These are phyloP conservation scores for Atta colombica DNA, from an alignment of 1,140 invertebrate genomes.

Conservation along the genomic window DNA sequence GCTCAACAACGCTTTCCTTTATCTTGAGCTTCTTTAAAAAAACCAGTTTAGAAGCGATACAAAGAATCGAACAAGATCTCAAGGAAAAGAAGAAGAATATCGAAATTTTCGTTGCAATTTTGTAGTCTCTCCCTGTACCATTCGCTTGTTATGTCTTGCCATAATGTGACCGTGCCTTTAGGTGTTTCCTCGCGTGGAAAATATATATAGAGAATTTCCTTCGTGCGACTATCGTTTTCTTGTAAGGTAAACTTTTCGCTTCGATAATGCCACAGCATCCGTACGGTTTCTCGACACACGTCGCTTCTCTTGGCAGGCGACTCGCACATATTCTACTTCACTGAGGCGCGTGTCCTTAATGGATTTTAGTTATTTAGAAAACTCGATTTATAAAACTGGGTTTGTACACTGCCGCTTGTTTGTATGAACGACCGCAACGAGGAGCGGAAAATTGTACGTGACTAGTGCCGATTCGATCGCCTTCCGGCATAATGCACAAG, in stretches of 20 bases:
- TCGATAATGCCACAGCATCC: constrained; percentile 10
- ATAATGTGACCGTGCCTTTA: constrained; percentile 48
- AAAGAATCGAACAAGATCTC: background rate
- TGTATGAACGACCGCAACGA: background rate
- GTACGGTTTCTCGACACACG: background rate
- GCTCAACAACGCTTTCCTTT: background rate
- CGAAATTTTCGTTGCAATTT: constrained; percentile 41
- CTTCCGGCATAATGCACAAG: constrained; percentile 7
- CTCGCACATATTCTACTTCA: background rate
- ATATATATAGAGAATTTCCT: constrained; percentile 55
- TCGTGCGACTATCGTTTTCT: constrained; percentile 33
- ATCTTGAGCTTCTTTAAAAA: constrained; percentile 12
- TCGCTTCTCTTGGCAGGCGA: background rate
- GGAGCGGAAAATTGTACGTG: constrained; percentile 36
- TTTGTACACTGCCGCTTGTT: constrained; percentile 17
- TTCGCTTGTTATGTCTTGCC: constrained; percentile 39
- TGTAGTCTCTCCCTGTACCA: background rate
- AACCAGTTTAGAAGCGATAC: background rate
- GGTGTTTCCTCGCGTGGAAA: constrained; percentile 50
- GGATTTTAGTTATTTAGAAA: constrained; percentile 64
- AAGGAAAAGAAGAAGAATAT: constrained; percentile 23
- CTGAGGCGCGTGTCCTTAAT: constrained; percentile 26
- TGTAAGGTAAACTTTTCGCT: constrained; percentile 45
- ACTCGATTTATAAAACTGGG: constrained; percentile 13
- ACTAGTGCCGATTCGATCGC: constrained; percentile 40